These are phyloP conservation scores for Tipula confusa DNA, from an alignment of 2,888 invertebrate species.

Conservation along the genomic window DNA sequence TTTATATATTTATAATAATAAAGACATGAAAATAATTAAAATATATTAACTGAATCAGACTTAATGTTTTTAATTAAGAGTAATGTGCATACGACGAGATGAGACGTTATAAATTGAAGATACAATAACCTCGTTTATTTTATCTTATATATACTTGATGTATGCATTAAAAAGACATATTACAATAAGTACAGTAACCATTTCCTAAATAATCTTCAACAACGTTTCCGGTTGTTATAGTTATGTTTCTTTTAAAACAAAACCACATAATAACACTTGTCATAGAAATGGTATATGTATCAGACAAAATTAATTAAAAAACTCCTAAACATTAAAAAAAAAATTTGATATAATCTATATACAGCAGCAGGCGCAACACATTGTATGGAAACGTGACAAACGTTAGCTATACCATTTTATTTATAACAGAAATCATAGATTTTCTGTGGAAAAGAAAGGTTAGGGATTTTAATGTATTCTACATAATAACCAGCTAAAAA, in stretches of 20 bases:
- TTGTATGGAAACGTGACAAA: neutral
- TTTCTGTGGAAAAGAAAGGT: neutral
- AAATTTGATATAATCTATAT: neutral
- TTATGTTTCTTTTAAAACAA: neutral
- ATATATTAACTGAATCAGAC: neutral
- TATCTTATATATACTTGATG: neutral
- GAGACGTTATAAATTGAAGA: neutral
- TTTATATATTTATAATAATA: neutral
- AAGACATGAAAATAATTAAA: neutral
- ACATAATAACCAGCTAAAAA: neutral
- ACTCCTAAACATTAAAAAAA: neutral
- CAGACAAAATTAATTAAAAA: neutral
- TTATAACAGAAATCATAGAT: neutral
- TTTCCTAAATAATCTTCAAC: neutral
- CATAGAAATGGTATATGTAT: neutral
- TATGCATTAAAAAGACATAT: neutral
- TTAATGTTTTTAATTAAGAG: neutral
- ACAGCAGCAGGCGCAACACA: neutral
- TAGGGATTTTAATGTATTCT: neutral
- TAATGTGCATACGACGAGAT: neutral
- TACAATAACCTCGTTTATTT: neutral
- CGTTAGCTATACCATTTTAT: neutral
- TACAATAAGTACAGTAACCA: neutral
- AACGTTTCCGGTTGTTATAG: neutral
- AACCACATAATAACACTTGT: conserved; percentile 14